Evolutionary conservation across 2,888 invertebrate genomes (phyloP).

Genomic region (Linyphia triangularis): DNA sequence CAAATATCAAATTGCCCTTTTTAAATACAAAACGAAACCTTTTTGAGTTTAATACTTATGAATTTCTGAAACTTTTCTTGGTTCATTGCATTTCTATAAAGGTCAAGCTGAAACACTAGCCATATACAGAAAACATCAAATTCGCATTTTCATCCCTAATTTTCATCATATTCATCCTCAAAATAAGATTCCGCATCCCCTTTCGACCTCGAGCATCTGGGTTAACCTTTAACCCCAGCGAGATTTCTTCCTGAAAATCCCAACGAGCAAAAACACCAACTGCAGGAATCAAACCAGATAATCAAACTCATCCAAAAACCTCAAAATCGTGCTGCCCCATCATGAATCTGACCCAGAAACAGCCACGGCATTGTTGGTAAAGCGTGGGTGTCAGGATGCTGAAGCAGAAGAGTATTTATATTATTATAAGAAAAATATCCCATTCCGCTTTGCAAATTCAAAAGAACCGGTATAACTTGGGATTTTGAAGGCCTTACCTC

Average conservation of each 20-base stretch:
- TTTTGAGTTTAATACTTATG: too few relatives aligned
- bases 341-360: slow-evolving; percentile 69
- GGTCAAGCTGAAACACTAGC: too few relatives aligned
- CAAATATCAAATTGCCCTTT: too few relatives aligned
- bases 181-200: background rate
- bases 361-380: background rate
- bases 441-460: background rate
- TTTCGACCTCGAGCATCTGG: slow-evolving; percentile 1
- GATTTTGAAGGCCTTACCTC: slow-evolving; percentile 53
- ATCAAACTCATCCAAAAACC: slow-evolving; percentile 52
- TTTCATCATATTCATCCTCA: background rate
- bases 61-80: too few relatives aligned
- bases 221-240: slow-evolving; percentile 36
- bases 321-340: slow-evolving; percentile 34
- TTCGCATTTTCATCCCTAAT: background rate
- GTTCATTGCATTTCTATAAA: too few relatives aligned
- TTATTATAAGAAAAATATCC: background rate
- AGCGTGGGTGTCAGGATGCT: slow-evolving; percentile 47
- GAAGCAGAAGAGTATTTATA: background rate
- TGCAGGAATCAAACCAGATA: slow-evolving; percentile 50
- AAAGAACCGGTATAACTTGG: slow-evolving; percentile 57
- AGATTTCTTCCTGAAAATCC: slow-evolving; percentile 19
- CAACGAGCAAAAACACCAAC: slow-evolving; percentile 45
- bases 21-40: too few relatives aligned
- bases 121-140: too few relatives aligned